Conservation (phyloP, 2,113 vertebrate genomes). For the Albula goreensis region DNA sequence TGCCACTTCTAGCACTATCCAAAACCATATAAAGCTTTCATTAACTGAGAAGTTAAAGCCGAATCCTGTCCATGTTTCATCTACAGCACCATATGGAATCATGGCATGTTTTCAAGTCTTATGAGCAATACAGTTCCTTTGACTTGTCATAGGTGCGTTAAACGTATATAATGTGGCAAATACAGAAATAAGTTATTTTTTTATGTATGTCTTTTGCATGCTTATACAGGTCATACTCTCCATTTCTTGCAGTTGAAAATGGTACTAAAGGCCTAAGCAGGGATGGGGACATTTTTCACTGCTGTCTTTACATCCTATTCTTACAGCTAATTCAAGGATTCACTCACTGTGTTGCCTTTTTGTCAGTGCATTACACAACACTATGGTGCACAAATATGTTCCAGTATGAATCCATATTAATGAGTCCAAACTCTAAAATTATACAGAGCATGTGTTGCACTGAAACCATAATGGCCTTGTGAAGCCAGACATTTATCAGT, state of each 20-base stretch:
- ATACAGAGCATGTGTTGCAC: background rate
- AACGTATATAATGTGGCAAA: background rate
- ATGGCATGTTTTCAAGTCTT: background rate
- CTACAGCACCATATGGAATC: background rate
- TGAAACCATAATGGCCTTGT: background rate
- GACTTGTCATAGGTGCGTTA: background rate
- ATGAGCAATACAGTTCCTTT: background rate
- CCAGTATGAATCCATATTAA: background rate
- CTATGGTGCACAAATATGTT: background rate
- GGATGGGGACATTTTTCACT: background rate
- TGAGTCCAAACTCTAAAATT: background rate
- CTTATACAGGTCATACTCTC: background rate
- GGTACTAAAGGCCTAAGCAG: background rate
- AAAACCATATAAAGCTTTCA: background rate
- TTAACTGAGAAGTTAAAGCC: constrained; percentile 11
- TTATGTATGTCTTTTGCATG: constrained; percentile 12
- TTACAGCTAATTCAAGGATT: background rate
- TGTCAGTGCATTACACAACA: background rate
- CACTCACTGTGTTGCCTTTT: background rate
- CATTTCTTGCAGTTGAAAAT: background rate
- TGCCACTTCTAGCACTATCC: background rate
- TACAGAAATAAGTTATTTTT: background rate
- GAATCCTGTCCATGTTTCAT: constrained; percentile 16
- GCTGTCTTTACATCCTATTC: background rate
- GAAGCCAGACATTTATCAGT: background rate